Evolutionary conservation across 1,140 invertebrate genomes (phyloP).

Genomic region (Cydia pomonella): DNA sequence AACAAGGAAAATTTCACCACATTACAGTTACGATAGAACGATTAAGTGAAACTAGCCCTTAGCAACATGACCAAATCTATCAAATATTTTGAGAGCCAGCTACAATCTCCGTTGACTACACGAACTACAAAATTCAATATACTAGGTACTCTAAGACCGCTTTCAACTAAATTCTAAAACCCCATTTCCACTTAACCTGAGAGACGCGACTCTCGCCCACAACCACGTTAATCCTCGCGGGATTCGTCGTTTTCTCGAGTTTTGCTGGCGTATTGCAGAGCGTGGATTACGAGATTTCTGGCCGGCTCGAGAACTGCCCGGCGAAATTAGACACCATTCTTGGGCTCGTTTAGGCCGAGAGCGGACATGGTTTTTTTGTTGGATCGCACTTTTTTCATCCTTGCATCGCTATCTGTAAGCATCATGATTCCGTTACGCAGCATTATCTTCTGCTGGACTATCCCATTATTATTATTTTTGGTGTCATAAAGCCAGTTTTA

Average conservation of each 20-base stretch:
- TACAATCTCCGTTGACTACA: too few relatives aligned
- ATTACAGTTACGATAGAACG: too few relatives aligned
- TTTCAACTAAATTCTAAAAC: background rate
- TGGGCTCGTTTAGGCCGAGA: background rate
- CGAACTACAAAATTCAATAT: background rate
- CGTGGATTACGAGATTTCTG: conserved; percentile 8
- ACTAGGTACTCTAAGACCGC: background rate
- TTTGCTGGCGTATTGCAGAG: background rate
- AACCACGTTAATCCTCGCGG: conserved; percentile 4
- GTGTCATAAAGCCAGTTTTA: too few relatives aligned
- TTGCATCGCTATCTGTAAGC: too few relatives aligned
- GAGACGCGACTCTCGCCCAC: background rate
- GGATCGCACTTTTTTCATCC: background rate
- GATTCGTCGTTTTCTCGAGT: background rate
- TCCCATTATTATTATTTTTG: too few relatives aligned
- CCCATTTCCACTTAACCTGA: conserved; percentile 11
- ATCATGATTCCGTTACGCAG: too few relatives aligned
- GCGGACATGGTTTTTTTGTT: background rate
- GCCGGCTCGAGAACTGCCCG: background rate
- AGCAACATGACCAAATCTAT: too few relatives aligned
- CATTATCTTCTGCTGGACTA: too few relatives aligned
- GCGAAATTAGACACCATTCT: conserved; percentile 8
- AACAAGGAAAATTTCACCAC: too few relatives aligned
- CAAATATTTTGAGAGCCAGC: too few relatives aligned
- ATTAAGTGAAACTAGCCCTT: too few relatives aligned